phyloP scores from a whole-genome alignment of 2,113 vertebrate species.

The Promerops cafer region DNA sequence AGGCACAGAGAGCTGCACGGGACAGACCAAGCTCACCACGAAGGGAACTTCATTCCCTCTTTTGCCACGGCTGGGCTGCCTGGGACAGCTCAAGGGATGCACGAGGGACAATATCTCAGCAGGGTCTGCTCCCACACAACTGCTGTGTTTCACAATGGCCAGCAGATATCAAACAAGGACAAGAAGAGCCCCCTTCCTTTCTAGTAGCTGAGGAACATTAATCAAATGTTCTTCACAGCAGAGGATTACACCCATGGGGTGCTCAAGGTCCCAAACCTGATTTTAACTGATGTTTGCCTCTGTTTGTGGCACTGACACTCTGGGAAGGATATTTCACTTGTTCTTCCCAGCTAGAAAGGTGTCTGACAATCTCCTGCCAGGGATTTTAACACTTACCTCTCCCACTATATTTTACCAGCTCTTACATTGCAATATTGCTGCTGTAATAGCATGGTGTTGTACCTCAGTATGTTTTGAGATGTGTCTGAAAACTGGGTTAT shows the following conservation, averaged over 20 bases:
- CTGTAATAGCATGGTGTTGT: not conserved
- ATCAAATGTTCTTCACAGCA: not conserved
- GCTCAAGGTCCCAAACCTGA: not conserved
- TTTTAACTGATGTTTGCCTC: not conserved
- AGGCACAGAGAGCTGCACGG: not conserved
- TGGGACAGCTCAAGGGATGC: not conserved
- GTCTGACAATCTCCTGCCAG: not conserved
- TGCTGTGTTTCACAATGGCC: not conserved
- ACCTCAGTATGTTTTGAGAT: not conserved
- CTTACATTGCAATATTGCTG: not conserved
- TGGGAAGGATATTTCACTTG: not conserved
- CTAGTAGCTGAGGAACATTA: rapidly evolving
- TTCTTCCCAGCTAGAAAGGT: not conserved
- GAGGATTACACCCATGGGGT: not conserved
- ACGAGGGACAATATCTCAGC: rapidly evolving
- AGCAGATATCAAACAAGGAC: not conserved
- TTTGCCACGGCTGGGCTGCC: not conserved
- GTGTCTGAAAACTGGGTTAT: not conserved
- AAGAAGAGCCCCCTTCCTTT: not conserved
- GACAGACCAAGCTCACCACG: rapidly evolving
- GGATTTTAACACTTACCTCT: not conserved
- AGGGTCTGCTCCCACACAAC: not conserved
- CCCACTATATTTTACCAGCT: not conserved
- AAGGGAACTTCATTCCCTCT: not conserved
- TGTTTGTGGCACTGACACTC: not conserved